Base-by-base conservation (phyloP, 2,113 vertebrate genomes). In the Cyprinodon tularosa region DNA sequence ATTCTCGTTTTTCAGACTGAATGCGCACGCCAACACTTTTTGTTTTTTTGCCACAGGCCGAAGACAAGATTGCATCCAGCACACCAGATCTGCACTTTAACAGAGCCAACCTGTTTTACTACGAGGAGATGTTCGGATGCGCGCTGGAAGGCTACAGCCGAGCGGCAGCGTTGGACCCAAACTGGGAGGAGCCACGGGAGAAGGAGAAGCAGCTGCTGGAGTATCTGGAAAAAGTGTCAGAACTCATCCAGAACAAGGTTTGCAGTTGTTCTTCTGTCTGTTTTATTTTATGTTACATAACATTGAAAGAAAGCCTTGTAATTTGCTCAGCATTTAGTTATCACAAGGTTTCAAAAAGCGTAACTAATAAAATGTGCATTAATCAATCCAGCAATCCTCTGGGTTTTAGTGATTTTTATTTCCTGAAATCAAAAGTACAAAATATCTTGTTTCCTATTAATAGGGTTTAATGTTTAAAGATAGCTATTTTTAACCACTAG, bases 51-150 rank as follows among this genome's bases (percentile, higher is more conserved):
- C 74, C 97, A 96, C 96, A 97, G 90, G 96, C 93, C 74, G 95
- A 96, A 29, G 96, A 98, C 82, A 91, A 91, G 78, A 93, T 91
- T 2, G 95, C 96, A 1, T 93, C 94, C 11, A 94, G 92, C 74
- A 96, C 95, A 83, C 94, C 96, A 0, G 96, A 97, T 84, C 94
- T 98, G 74, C 96, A 98, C 83, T 95, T 96, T 82, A 98, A 98
- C 91, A 92, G 96, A 78, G 93, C 96, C 22, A 97, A 94, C 59
- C 89, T 98, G 61, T 95, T 96, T 88, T 96, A 97, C 85, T 97
- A 96, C 4, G 96, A 97, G 87, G 96, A 98, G 90, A 96, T 93
- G 92, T 97, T 94, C 3, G 92, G 91, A 4, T 95, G 94, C 3
- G 96, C 96, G 45, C 86, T 98, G 8, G 91, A 85, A 0, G 96